Evolutionary conservation across 2,888 invertebrate species (phyloP).

Genomic region (Sphecodes monilicornis): DNA sequence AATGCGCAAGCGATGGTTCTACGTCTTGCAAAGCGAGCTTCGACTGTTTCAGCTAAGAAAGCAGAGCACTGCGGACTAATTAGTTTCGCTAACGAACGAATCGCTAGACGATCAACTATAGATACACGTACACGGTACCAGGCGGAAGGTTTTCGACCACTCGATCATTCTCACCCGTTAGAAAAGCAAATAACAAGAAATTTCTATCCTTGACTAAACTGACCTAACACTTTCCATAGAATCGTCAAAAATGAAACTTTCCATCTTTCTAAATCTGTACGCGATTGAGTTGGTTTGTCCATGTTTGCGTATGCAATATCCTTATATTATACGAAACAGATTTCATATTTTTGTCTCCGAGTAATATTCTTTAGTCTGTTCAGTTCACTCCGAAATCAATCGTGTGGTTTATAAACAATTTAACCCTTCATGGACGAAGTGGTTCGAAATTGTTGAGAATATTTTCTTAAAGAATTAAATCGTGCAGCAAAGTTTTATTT

Average conservation of each 20-base stretch:
- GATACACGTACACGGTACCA: not conserved
- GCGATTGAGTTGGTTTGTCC: no score
- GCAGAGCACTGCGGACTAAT: slow-evolving; percentile 50
- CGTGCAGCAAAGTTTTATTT: no score
- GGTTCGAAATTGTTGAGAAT: no score
- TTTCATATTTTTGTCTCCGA: not conserved
- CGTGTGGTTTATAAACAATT: no score
- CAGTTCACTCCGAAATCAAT: not conserved
- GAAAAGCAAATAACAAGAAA: not conserved
- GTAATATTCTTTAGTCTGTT: not conserved
- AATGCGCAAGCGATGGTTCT: slow-evolving; percentile 58
- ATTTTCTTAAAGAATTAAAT: no score
- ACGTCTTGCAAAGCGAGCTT: slow-evolving; percentile 58
- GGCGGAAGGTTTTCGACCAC: not conserved
- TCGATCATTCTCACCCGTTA: not conserved
- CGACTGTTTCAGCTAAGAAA: slow-evolving; percentile 52
- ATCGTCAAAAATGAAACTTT: no score
- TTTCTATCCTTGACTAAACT: no score
- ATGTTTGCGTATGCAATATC: no score
- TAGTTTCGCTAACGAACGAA: slow-evolving; percentile 28
- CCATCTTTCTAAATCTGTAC: no score
- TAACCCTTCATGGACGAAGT: no score
- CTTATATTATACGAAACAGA: not conserved
- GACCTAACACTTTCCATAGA: no score
- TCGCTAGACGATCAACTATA: not conserved